Conservation (phyloP, 2,113 vertebrate species). For the Xenopus tropicalis region UCB_Xtro_10.0 CM004444.2:31255501-31256000, state of each 20-base stretch:
- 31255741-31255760: conserved; percentile 16
- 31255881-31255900: neutral
- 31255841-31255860: conserved; percentile 1
- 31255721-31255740: too few relatives aligned
- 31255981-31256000: neutral
- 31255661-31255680: too few relatives aligned
- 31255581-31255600: too few relatives aligned
- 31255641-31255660: too few relatives aligned
- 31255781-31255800: conserved; percentile 16
- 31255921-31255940: neutral
- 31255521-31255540: too few relatives aligned
- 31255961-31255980: neutral
- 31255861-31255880: neutral
- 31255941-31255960: neutral
- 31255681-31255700: too few relatives aligned
- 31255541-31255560: too few relatives aligned
- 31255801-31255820: neutral
- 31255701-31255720: too few relatives aligned
- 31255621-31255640: too few relatives aligned
- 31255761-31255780: conserved; percentile 19
- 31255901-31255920: neutral
- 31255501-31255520: too few relatives aligned
- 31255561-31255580: too few relatives aligned
- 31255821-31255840: neutral
- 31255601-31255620: too few relatives aligned